Evolutionary conservation across 2,797 vertebrate species (phyloP).

Genomic region (Semaprochilodus insignis): DNA sequence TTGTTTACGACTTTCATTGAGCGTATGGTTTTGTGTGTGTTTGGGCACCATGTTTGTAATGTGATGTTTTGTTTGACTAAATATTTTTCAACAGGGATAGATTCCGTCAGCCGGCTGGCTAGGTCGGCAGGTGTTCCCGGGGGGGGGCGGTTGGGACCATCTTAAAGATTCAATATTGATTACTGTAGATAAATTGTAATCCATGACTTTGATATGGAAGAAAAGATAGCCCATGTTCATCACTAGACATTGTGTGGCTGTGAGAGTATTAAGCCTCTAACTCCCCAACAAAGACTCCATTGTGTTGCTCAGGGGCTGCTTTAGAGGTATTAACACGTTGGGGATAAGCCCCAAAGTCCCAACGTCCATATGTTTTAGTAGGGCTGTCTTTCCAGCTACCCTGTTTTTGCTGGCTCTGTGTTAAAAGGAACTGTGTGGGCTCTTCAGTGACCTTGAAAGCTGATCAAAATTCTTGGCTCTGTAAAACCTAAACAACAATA

Average conservation of each 20-base stretch:
- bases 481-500: background rate
- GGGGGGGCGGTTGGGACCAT: background rate
- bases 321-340: conserved; percentile 27
- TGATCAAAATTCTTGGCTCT: background rate
- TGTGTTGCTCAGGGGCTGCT: conserved; percentile 57
- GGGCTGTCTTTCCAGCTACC: conserved; percentile 8
- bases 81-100: conserved; percentile 12
- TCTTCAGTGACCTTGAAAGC: background rate
- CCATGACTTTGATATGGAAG: background rate
- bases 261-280: background rate
- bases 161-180: conserved; percentile 26
- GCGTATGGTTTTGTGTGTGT: conserved; percentile 27
- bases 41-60: conserved; percentile 25
- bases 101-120: conserved; percentile 16
- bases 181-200: conserved; percentile 29
- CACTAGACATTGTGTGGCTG: background rate
- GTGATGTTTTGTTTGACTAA: conserved; percentile 18
- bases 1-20: conserved; percentile 27
- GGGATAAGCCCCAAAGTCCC: conserved; percentile 56
- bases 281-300: conserved; percentile 64
- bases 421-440: background rate
- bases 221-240: background rate
- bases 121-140: conserved; percentile 46
- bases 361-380: conserved; percentile 44
- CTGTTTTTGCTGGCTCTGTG: conserved; percentile 26